Base-by-base conservation (phyloP, 1,140 invertebrate genomes). In the Zelostemma sp. region DNA sequence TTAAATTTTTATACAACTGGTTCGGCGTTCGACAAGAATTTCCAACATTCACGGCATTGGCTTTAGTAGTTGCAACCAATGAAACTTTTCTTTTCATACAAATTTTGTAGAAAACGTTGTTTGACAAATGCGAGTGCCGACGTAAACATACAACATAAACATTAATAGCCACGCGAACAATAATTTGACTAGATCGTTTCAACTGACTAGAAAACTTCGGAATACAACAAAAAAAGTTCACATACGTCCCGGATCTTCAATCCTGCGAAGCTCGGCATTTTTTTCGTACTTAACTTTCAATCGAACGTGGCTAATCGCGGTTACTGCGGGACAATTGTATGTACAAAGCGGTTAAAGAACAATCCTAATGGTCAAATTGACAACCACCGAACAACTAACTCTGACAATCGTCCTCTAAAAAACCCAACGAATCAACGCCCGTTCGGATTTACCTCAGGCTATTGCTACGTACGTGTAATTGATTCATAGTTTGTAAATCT, bases 161-260 rank as follows among this genome's bases (percentile, higher is more conserved):
- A 28, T 28, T 4, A 60, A n/a, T n/a, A 76, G 72, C 58, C 65
- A 53, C 56, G 73, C 74, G 51, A 74, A 73, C 68, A 71, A 70
- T 62, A 51, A 69, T 55, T 70, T 71, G 81, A 83, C 81, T 83
- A 82, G 81, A 83, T 66, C 68, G 54, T 65, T 73, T 65, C 43
- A 77, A 66, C 67, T 62, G 81, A 83, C 81, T 83, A 83, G 81
- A 82, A 59, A 67, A 75, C 58, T 61, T 74, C 59, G 28, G 31
- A 58, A 59, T 50, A 33, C 1, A 51, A 18, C n/a, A 46, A 46
- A 9, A 43, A 14, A 55, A 41, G 21, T 51, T 55, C 21, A 41
- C 16, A 51, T 63, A 45, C 15, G 19, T 64, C 12, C 54, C 17
- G 15, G 31, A 54, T 68, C 3, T 41, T 5, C 6, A 41, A 14